Conservation (phyloP, 1,140 invertebrate species). For the Drosophila miranda region DNA sequence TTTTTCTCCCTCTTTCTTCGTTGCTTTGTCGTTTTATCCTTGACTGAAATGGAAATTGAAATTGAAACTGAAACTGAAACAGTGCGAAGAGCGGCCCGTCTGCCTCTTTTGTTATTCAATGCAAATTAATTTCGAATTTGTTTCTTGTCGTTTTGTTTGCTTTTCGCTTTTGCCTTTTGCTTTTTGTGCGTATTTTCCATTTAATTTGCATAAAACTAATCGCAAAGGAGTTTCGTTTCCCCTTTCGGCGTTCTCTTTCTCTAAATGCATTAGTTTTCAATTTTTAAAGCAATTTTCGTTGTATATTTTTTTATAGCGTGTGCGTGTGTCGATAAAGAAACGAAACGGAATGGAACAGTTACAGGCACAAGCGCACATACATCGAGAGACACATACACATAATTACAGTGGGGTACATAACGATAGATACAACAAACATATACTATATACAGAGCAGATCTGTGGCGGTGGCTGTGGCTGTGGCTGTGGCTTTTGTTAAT, state of each 20-base stretch:
- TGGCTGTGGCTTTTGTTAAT: conserved; percentile 27
- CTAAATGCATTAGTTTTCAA: not conserved
- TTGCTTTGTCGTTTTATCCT: conserved; percentile 17
- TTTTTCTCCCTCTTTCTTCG: not conserved
- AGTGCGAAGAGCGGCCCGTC: too few relatives aligned
- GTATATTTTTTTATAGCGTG: conserved; percentile 20
- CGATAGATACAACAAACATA: conserved; percentile 9
- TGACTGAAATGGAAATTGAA: conserved; percentile 44
- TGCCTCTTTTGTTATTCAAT: conserved; percentile 60
- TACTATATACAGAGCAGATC: conserved; percentile 33
- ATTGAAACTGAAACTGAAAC: conserved; percentile 16
- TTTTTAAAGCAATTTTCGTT: not conserved
- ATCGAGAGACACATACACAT: conserved; percentile 30
- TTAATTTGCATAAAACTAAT: conserved; percentile 63
- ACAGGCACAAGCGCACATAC: conserved; percentile 24
- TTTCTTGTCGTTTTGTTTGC: conserved; percentile 37
- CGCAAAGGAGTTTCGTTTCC: conserved; percentile 5
- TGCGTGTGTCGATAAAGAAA: conserved; percentile 31
- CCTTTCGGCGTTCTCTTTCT: not conserved
- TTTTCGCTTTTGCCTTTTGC: conserved; percentile 6
- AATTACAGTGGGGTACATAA: conserved; percentile 10
- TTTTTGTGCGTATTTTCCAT: conserved; percentile 53
- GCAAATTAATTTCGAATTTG: conserved; percentile 73
- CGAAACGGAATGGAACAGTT: conserved; percentile 23
- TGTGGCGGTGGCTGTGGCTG: conserved; percentile 29